Evolutionary conservation across 1,140 invertebrate species (phyloP).

Genomic region (Vanessa atalanta): DNA sequence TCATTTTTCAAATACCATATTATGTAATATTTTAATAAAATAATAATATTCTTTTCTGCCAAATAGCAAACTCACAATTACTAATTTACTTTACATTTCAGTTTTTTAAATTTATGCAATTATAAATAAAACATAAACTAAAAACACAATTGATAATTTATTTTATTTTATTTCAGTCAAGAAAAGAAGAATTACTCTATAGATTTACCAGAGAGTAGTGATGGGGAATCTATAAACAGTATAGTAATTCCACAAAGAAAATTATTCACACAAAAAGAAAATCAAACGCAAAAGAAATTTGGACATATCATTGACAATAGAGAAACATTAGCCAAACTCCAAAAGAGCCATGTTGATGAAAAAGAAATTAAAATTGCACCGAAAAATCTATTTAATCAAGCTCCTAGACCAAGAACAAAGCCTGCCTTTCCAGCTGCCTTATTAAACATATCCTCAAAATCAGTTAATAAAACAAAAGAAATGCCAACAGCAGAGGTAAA

Average conservation of each 20-base stretch:
- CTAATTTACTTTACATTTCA: not conserved
- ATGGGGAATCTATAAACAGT: slow-evolving; percentile 68
- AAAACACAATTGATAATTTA: not conserved
- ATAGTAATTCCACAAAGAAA: slow-evolving; percentile 67
- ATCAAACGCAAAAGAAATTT: slow-evolving; percentile 52
- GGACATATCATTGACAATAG: slow-evolving; percentile 50
- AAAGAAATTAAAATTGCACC: slow-evolving; percentile 52
- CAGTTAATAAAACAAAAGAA: slow-evolving; percentile 60
- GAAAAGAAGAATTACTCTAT: slow-evolving; percentile 60
- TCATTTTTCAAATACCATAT: no score
- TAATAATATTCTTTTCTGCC: no score
- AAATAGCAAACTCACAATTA: no score
- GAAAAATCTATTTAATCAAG: slow-evolving; percentile 57
- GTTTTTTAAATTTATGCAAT: not conserved
- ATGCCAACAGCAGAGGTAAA: slow-evolving; percentile 39
- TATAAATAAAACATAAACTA: not conserved
- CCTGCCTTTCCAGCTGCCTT: slow-evolving; percentile 59
- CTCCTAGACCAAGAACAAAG: slow-evolving; percentile 46
- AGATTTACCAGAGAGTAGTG: slow-evolving; percentile 70
- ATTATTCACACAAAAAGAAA: slow-evolving; percentile 63
- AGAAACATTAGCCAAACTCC: slow-evolving; percentile 49
- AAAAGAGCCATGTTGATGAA: slow-evolving; percentile 46
- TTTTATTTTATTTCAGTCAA: slow-evolving; percentile 58
- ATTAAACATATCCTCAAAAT: slow-evolving; percentile 59
- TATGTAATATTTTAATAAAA: no score